Evolutionary conservation across 35 echinoderm and acorn worm genomes (phyloP).

Genomic region (Ophioderma brevispina): DNA sequence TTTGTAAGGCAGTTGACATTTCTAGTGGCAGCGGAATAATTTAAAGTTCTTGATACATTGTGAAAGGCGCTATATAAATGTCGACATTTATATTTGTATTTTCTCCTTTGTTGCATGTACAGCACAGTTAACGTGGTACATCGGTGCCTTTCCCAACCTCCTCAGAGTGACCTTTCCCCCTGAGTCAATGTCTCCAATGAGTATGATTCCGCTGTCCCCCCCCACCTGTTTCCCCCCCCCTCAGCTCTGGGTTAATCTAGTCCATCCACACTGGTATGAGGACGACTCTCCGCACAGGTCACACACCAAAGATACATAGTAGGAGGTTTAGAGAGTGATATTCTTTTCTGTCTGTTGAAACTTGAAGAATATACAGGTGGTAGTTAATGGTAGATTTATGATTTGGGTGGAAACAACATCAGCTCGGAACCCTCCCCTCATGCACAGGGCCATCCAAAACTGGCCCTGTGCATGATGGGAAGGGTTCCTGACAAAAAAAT

Average conservation of each 20-base stretch:
- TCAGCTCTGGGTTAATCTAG: constrained; percentile 70
- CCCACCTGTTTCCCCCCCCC: constrained; percentile 81
- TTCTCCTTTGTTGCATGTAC: neutral
- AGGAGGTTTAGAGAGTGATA: constrained; percentile 95
- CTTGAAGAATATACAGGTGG: too few species aligned
- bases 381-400: too few species aligned
- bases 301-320: constrained; percentile 78
- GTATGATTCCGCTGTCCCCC: constrained; percentile 92
- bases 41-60: too few species aligned
- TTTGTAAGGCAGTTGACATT: too few species aligned
- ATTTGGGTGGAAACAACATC: too few species aligned
- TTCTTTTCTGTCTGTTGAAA: too few species aligned
- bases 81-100: neutral
- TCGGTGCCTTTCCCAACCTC: constrained; percentile 57
- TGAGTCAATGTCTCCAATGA: constrained; percentile 94
- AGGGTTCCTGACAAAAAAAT: too few species aligned
- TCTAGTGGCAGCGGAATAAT: neutral
- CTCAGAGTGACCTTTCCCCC: constrained; percentile 98
- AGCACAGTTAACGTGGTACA: constrained; percentile 92
- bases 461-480: too few species aligned
- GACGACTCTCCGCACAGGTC: constrained; percentile 48
- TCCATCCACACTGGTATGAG: constrained; percentile 64
- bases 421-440: too few species aligned
- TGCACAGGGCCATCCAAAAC: too few species aligned
- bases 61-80: too few species aligned